Conservation (phyloP, 2,888 invertebrate species). For the Cryptophagus acutangulus region DNA sequence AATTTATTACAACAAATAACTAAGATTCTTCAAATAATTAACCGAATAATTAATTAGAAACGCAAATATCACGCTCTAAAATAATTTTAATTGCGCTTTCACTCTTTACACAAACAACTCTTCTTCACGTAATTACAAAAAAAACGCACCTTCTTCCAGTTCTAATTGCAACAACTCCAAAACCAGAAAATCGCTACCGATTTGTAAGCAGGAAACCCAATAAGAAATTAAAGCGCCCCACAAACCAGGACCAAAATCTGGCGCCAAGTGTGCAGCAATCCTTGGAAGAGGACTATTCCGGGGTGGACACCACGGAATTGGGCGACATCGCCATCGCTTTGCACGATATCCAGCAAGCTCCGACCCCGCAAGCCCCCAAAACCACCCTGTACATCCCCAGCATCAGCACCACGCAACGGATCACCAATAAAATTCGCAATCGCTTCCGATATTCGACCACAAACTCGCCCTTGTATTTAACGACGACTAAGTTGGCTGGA, state of each 20-base stretch:
- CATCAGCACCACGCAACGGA: background rate
- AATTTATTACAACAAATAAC: background rate
- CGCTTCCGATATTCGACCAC: constrained; percentile 20
- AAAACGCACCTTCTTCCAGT: background rate
- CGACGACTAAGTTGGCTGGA: constrained; percentile 19
- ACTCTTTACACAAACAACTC: background rate
- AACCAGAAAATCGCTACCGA: constrained; percentile 23
- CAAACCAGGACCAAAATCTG: constrained; percentile 31
- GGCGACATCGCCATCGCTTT: constrained; percentile 36
- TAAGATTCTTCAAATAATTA: background rate
- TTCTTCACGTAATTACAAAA: background rate
- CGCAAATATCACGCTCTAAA: background rate
- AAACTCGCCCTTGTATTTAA: constrained; percentile 14
- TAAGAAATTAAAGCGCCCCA: constrained; percentile 19
- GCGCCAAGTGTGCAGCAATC: constrained; percentile 38
- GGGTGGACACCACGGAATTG: constrained; percentile 32
- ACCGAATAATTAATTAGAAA: background rate
- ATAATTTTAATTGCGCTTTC: background rate
- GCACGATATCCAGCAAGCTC: constrained; percentile 37
- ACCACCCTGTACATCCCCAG: background rate
- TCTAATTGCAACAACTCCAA: constrained; percentile 17
- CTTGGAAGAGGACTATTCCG: constrained; percentile 26
- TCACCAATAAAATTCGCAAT: constrained; percentile 5
- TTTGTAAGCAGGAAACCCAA: constrained; percentile 32
- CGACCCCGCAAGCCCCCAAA: constrained; percentile 19